These are phyloP conservation scores for Cacoxenus indagator DNA, from an alignment of 2,888 invertebrate genomes.

Conservation along the genomic window DNA sequence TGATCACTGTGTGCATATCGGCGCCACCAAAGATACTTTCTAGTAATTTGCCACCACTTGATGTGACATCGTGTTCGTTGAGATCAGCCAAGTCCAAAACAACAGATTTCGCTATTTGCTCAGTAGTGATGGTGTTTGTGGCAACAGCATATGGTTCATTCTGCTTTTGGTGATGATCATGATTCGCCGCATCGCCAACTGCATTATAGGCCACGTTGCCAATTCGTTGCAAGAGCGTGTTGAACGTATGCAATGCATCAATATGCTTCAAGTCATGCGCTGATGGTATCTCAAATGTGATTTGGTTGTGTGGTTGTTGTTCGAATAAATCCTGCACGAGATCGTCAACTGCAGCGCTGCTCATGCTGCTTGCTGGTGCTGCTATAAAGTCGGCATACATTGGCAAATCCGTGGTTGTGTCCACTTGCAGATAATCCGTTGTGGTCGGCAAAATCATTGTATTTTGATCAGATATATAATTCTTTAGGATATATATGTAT, in stretches of 20 bases:
- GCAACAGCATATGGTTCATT: background rate
- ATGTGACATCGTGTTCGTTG: slow-evolving; percentile 41
- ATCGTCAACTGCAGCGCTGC: slow-evolving; percentile 57
- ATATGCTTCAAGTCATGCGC: slow-evolving; percentile 69
- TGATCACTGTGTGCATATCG: slow-evolving; percentile 68
- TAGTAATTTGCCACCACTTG: slow-evolving; percentile 31
- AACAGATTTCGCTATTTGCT: slow-evolving; percentile 67
- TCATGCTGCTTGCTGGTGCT: slow-evolving; percentile 59
- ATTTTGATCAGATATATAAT: background rate
- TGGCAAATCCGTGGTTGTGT: slow-evolving; percentile 47
- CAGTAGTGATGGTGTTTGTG: slow-evolving; percentile 60
- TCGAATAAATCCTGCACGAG: slow-evolving; percentile 38
- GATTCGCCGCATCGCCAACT: slow-evolving; percentile 22
- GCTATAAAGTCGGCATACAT: slow-evolving; percentile 50
- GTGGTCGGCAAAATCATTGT: background rate
- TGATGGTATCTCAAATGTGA: slow-evolving; percentile 69
- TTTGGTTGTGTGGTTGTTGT: slow-evolving; percentile 63
- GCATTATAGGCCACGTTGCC: slow-evolving; percentile 52
- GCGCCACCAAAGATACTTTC: slow-evolving; percentile 65
- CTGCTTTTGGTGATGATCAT: background rate
- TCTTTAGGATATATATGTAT: background rate
- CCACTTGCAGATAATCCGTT: background rate
- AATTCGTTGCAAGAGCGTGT: slow-evolving; percentile 63
- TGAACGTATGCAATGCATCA: slow-evolving; percentile 67
- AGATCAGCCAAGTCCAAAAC: slow-evolving; percentile 66